Conservation (phyloP, 2,888 invertebrate species). For the Lepas anatifera region DNA sequence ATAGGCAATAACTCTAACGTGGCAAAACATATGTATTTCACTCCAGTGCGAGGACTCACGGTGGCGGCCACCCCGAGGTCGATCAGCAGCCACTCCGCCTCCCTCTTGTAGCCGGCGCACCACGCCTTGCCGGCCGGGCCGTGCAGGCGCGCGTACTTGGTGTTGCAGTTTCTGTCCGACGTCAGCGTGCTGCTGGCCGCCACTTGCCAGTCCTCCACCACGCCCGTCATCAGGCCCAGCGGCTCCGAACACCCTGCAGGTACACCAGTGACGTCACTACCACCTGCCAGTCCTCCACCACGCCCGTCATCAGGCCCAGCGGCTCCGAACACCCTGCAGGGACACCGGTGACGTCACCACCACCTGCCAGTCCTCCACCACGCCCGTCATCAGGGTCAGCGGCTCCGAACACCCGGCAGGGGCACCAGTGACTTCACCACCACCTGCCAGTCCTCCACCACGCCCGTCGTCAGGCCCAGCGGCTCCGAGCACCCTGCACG, state of each 20-base stretch:
- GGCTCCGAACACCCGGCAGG: constrained; percentile 29
- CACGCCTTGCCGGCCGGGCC: constrained; percentile 38
- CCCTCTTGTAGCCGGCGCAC: constrained; percentile 39
- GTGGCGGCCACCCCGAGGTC: constrained; percentile 39
- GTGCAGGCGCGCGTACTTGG: constrained; percentile 38
- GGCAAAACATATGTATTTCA: too few relatives aligned
- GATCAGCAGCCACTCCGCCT: constrained; percentile 41
- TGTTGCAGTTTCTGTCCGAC: constrained; percentile 36
- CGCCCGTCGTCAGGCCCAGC: constrained; percentile 39
- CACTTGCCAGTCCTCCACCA: constrained; percentile 34
- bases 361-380: background rate
- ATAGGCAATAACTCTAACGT: too few relatives aligned
- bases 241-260: constrained; percentile 29
- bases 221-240: constrained; percentile 39
- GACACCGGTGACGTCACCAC: too few relatives aligned
- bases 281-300: too few relatives aligned
- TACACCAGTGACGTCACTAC: constrained; percentile 27
- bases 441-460: too few relatives aligned
- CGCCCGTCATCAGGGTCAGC: constrained; percentile 37
- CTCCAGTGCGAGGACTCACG: too few relatives aligned
- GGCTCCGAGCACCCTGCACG: constrained; percentile 30
- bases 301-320: constrained; percentile 40
- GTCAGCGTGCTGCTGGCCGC: background rate
- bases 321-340: constrained; percentile 29
- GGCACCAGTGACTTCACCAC: too few relatives aligned